Evolutionary conservation across 2,113 vertebrate species (phyloP).

Genomic region (Myodes glareolus): DNA sequence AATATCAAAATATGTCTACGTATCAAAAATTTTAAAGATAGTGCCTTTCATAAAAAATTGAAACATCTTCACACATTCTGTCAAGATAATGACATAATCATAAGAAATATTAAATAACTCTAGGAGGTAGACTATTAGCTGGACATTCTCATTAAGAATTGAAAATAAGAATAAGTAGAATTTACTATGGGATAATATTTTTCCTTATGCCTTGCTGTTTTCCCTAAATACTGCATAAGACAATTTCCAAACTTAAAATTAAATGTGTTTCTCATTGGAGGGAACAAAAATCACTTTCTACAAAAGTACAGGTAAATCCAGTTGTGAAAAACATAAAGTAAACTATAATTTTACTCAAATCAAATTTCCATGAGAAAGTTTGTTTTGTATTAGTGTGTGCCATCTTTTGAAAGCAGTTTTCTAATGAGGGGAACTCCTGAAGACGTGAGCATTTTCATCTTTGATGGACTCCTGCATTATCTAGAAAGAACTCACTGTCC

Average conservation of each 20-base stretch:
- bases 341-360: conserved; percentile 54
- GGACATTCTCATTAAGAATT: background rate
- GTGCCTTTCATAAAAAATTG: background rate
- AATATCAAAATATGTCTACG: background rate
- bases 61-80: background rate
- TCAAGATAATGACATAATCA: background rate
- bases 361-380: conserved; percentile 12
- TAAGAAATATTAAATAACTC: background rate
- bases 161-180: background rate
- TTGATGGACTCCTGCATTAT: background rate
- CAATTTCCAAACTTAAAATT: background rate
- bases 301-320: conserved; percentile 28
- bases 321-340: conserved; percentile 24
- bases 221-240: background rate
- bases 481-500: background rate
- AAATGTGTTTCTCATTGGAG: background rate
- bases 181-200: background rate
- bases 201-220: background rate
- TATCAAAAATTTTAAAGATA: conserved; percentile 9
- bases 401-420: conserved; percentile 42
- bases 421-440: background rate
- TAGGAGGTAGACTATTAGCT: background rate
- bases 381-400: background rate
- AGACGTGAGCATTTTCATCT: background rate
- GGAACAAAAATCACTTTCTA: background rate